phyloP scores from a whole-genome alignment of 1,140 invertebrate species.

The Idris sp. region DNA sequence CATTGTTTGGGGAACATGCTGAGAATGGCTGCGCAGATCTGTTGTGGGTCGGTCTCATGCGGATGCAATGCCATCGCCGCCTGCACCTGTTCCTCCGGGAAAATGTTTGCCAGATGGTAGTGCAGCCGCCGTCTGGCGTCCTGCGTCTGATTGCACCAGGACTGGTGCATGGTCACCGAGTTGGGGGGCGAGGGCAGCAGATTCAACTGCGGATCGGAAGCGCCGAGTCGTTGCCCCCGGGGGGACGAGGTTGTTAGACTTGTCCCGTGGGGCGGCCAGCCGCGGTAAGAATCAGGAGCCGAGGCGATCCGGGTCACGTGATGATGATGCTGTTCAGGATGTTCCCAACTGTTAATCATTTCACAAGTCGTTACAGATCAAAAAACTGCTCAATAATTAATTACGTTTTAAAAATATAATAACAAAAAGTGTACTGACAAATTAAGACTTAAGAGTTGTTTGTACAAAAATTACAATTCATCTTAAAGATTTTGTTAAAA shows the following conservation, averaged over 20 bases:
- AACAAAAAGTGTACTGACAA: background rate
- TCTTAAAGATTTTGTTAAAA: no score
- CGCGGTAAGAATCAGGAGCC: constrained; percentile 84
- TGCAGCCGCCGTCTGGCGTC: constrained; percentile 87
- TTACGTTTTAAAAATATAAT: no score
- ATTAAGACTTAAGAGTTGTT: no score
- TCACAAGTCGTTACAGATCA: no score
- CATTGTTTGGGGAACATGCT: constrained; percentile 83
- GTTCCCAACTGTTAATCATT: constrained; percentile 73
- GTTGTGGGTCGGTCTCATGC: constrained; percentile 91
- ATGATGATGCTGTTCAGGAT: constrained; percentile 70
- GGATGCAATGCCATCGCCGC: constrained; percentile 91
- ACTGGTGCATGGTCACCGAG: constrained; percentile 71
- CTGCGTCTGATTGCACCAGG: constrained; percentile 78
- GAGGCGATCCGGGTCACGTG: constrained; percentile 87
- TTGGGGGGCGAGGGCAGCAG: constrained; percentile 68
- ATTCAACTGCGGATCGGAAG: constrained; percentile 84
- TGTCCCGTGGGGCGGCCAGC: constrained; percentile 74
- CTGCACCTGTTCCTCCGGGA: constrained; percentile 91
- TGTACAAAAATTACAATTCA: no score
- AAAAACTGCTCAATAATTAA: no score
- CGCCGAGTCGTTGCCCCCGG: constrained; percentile 78
- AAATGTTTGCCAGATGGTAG: constrained; percentile 91
- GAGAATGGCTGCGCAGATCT: constrained; percentile 92
- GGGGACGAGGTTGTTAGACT: constrained; percentile 68